Conservation (phyloP, 2,797 vertebrate species). For the Enteromius mattozi region DNA sequence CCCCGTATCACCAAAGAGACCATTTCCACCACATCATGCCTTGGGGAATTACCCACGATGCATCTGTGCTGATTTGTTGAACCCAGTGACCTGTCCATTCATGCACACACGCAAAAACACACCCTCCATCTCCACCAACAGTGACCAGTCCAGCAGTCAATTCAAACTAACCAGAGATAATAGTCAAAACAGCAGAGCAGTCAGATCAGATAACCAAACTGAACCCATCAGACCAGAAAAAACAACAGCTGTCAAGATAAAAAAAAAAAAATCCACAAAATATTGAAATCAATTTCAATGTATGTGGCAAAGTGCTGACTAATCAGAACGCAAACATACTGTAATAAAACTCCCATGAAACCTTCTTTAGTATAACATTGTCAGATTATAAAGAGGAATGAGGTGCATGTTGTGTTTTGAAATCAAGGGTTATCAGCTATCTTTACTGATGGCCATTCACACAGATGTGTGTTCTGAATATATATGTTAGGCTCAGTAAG, state of each 20-base stretch:
- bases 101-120: not conserved
- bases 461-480: not conserved
- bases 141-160: not conserved
- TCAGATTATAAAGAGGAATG: not conserved
- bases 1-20: constrained; percentile 28
- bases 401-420: not conserved
- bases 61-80: constrained; percentile 15
- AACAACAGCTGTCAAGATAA: not conserved
- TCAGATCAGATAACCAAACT: not conserved
- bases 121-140: not conserved
- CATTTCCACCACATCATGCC: constrained; percentile 31
- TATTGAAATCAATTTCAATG: not conserved
- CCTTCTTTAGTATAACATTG: not conserved
- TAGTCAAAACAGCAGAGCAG: constrained; percentile 2
- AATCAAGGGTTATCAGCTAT: not conserved
- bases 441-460: not conserved
- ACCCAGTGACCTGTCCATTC: constrained; percentile 23
- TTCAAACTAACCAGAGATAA: constrained; percentile 4
- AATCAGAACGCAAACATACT: not conserved
- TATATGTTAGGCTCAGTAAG: not conserved
- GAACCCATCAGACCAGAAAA: not conserved
- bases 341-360: not conserved
- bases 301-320: not conserved
- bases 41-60: constrained; percentile 24
- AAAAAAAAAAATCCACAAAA: not conserved